Evolutionary conservation across 2,113 vertebrate species (phyloP), one percentile per base, ranked within the genome.

Genomic region (Centropristis striata): DNA sequence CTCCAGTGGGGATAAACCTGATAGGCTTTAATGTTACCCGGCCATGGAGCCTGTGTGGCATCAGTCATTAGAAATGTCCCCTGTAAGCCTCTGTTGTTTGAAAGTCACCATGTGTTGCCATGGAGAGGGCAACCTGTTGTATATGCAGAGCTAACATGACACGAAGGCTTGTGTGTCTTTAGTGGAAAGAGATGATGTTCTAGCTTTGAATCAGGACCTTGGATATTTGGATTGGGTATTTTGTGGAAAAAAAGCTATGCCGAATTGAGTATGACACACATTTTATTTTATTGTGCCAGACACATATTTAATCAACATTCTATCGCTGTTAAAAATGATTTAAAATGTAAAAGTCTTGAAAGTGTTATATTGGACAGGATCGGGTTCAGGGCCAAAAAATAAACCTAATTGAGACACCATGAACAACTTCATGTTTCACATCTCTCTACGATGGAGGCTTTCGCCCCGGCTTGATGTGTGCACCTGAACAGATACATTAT

Each of bases 1-100:
- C 64, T 83, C 91, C 83, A 44, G 57, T 78, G 93, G 91, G 92
- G 87, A 85, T 93, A 91, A 93, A 90, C 88, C 84, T 54, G 90
- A 95, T 91, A 68, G 87, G 87, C 90, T 93, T 91, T 92, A 92
- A 93, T 93, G 89, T 85, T 90, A 92, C 88, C 86, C 59, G 75
- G 68, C 81, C 77, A 59, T 73, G 78, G 80, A 89, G 86, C 90
- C 91, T 83, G 78, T 83, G 89, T 88, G 83, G 88, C 89, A 92
- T 94, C 93, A 92, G 53, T 28, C 65, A 59, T 87, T 85, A 91
- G 84, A 91, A 92, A 93, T 92, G 90, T 85, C 81, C 81, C 84
- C 25, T 69, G 32, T 66, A 75, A 75, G 76, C 77, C 83, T 79
- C 74, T 92, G 92, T 94, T 93, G 92, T 92, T 64, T 0, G 1